These are phyloP conservation scores for Meda fulgida DNA, from an alignment of 2,797 vertebrate genomes.

Conservation along the genomic window DNA sequence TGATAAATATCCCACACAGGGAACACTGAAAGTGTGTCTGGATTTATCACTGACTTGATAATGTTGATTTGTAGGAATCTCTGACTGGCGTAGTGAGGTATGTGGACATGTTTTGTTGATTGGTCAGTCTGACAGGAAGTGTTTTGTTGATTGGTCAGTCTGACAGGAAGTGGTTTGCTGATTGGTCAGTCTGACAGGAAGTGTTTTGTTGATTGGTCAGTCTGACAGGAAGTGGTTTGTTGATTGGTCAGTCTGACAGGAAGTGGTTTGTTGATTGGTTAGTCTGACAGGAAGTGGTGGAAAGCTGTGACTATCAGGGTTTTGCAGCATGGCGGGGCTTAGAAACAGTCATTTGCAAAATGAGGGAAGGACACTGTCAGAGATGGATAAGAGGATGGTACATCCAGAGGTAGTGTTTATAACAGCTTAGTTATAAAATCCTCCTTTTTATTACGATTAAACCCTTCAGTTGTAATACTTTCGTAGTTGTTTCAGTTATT, in stretches of 20 bases:
- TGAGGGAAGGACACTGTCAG: conserved; percentile 31
- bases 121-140: neutral
- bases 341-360: conserved; percentile 78
- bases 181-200: neutral
- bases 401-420: conserved; percentile 61
- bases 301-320: neutral
- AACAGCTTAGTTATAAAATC: conserved; percentile 43
- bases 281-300: neutral
- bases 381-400: conserved; percentile 52
- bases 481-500: conserved; percentile 13
- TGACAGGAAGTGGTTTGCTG: neutral
- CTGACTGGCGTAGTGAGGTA: conserved; percentile 41
- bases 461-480: conserved; percentile 41
- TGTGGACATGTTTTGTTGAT: neutral
- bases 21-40: neutral
- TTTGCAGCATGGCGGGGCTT: conserved; percentile 78
- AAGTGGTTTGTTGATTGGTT: conserved; percentile 33
- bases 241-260: neutral
- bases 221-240: neutral
- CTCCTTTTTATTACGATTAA: conserved; percentile 4
- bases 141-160: conserved; percentile 20
- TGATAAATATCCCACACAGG: neutral
- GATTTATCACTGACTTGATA: neutral
- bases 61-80: conserved; percentile 10
- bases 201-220: conserved; percentile 27